Conservation (phyloP, 2,113 vertebrate genomes). For the Polyodon spathula region DNA sequence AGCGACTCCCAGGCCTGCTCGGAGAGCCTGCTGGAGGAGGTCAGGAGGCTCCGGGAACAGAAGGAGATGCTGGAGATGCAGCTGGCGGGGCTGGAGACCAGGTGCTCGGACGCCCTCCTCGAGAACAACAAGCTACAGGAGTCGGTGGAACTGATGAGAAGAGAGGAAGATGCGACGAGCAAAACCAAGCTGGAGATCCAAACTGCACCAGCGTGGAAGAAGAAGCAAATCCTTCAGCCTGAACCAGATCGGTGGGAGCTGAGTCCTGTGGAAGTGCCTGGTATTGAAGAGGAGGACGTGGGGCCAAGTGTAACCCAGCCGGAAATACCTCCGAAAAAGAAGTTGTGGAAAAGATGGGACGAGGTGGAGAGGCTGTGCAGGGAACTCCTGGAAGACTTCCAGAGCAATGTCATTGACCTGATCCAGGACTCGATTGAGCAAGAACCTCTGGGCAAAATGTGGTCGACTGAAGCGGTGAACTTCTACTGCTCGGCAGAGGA, state of each 20-base stretch:
- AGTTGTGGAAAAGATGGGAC: neutral
- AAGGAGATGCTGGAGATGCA: no score
- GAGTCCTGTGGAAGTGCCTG: no score
- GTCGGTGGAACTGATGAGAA: conserved; percentile 1
- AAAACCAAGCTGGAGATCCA: neutral
- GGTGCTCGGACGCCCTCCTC: no score
- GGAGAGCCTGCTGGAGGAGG: neutral
- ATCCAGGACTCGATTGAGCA: neutral
- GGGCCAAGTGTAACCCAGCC: no score
- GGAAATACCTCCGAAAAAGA: neutral
- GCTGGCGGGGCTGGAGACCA: neutral
- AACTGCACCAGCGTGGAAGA: neutral
- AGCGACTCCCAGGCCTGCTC: neutral
- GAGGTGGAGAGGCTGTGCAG: conserved; percentile 11
- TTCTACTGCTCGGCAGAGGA: neutral
- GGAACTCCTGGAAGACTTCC: conserved; percentile 1
- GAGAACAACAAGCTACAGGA: neutral
- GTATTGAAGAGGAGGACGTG: no score
- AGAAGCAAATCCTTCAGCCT: no score
- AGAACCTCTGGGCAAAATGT: neutral
- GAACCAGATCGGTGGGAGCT: no score
- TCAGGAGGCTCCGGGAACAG: no score
- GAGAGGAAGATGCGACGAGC: neutral
- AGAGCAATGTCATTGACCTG: conserved; percentile 3
- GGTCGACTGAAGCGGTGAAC: neutral